A percentile compares a stretch with the other conserved stretches of the same genome.
Conservation (phyloP, 2,113 vertebrate species). For the Clinocottus analis region DNA sequence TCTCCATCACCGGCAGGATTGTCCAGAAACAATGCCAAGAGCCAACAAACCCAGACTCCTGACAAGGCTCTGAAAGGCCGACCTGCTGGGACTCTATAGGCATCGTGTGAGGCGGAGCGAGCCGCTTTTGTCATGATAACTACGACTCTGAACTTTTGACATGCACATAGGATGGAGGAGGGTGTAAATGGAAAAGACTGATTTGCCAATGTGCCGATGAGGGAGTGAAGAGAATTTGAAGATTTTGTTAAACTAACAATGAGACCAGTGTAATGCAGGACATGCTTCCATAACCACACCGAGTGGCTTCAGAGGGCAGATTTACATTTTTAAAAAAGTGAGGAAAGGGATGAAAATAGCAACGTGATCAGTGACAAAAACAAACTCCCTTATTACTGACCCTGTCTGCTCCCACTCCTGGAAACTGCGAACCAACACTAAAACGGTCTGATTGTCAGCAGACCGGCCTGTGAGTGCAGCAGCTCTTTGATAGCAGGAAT, state of each 20-base stretch:
- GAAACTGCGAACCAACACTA: slow-evolving; percentile 52
- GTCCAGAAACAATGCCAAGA: slow-evolving; percentile 55
- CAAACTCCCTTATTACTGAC: slow-evolving; percentile 53
- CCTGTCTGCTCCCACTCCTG: slow-evolving; percentile 45
- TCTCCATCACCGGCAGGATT: slow-evolving; percentile 34
- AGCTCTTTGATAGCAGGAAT: slow-evolving; percentile 65
- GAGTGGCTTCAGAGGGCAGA: slow-evolving; percentile 36
- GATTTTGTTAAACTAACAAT: slow-evolving; percentile 35
- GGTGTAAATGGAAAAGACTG: slow-evolving; percentile 19
- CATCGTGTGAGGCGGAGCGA: slow-evolving; percentile 25
- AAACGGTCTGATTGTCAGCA: slow-evolving; percentile 74
- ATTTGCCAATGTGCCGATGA: slow-evolving; percentile 30
- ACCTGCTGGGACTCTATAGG: slow-evolving; percentile 7
- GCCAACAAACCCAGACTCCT: slow-evolving; percentile 41
- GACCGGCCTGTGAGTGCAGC: slow-evolving; percentile 50
- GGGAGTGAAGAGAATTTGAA: slow-evolving; percentile 18
- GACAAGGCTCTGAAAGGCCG: slow-evolving; percentile 50
- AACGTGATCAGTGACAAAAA: slow-evolving; percentile 51
- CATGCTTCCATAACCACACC: slow-evolving; percentile 30
- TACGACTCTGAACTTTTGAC: slow-evolving; percentile 65
- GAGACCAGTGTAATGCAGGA: slow-evolving; percentile 31
- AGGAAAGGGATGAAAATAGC: slow-evolving; percentile 32
- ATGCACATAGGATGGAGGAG: slow-evolving; percentile 38
- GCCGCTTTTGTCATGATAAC: slow-evolving; percentile 75
- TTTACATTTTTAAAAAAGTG: slow-evolving; percentile 55